phyloP scores from a whole-genome alignment of 2,797 vertebrate genomes.

The Smutsia temminckii region DNA sequence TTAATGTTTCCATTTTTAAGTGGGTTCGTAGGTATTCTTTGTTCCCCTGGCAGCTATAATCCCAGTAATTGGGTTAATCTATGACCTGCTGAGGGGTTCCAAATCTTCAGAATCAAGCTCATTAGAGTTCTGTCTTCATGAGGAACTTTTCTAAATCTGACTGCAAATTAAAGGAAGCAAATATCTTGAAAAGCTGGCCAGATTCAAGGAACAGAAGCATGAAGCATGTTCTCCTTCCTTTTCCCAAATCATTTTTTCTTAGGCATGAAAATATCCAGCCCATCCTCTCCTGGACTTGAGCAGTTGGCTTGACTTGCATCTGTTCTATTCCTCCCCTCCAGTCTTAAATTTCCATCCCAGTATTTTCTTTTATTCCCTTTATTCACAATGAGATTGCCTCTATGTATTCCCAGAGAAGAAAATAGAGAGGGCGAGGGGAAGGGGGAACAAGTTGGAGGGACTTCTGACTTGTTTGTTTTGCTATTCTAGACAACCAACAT shows the following conservation, averaged over 20 bases:
- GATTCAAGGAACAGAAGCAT: neutral
- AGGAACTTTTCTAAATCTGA: neutral
- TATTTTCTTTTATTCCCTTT: neutral
- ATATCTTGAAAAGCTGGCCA: neutral
- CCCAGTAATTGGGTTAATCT: neutral
- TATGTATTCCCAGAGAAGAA: neutral
- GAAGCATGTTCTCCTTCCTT: neutral
- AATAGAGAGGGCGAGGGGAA: neutral
- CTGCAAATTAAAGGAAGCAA: conserved; percentile 29
- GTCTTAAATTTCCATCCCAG: neutral
- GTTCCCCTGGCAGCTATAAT: conserved; percentile 16
- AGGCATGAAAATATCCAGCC: neutral
- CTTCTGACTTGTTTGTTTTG: neutral
- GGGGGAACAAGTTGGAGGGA: neutral
- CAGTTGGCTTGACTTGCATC: neutral
- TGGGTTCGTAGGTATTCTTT: neutral
- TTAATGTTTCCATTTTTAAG: neutral
- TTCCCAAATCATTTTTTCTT: neutral
- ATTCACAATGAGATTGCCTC: neutral
- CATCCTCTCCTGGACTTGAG: neutral
- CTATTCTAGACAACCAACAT: neutral
- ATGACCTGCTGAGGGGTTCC: neutral
- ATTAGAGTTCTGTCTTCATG: neutral
- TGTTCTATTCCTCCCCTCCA: neutral
- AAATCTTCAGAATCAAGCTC: conserved; percentile 22